phyloP scores from a whole-genome alignment of 2,113 vertebrate species.

The Lathamus discolor region DNA sequence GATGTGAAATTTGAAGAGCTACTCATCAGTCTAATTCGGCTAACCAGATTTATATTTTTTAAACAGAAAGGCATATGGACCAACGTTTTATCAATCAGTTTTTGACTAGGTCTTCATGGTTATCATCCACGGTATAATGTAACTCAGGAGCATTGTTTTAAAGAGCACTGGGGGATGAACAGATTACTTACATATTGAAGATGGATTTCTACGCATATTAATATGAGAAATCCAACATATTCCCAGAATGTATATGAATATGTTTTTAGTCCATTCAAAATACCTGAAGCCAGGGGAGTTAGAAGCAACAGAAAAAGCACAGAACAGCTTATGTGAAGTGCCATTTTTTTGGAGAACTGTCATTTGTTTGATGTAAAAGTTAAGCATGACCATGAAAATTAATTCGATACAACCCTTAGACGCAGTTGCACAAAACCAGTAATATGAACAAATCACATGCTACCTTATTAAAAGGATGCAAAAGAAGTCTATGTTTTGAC shows the following conservation, averaged over 20 bases:
- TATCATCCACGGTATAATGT: not conserved
- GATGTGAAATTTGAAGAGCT: not conserved
- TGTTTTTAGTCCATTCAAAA: not conserved
- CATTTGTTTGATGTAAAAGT: not conserved
- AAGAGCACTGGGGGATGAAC: not conserved
- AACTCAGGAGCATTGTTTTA: not conserved
- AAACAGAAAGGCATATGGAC: not conserved
- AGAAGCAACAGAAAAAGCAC: not conserved
- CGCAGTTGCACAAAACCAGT: not conserved
- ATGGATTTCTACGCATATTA: not conserved
- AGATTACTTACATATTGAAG: not conserved
- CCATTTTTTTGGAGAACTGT: not conserved
- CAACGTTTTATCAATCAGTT: not conserved
- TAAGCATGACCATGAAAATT: not conserved
- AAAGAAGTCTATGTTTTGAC: not conserved
- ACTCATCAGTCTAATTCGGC: not conserved
- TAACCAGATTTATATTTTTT: not conserved
- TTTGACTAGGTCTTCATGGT: not conserved
- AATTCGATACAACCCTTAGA: not conserved
- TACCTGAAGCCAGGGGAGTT: not conserved
- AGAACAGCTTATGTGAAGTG: not conserved
- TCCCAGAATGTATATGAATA: not conserved
- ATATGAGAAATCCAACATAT: not conserved
- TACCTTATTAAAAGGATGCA: not conserved
- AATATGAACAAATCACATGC: not conserved